Evolutionary conservation across 1,140 invertebrate genomes (phyloP), one percentile per base, ranked within the genome.

Genomic region (Anthonomus grandis): DNA sequence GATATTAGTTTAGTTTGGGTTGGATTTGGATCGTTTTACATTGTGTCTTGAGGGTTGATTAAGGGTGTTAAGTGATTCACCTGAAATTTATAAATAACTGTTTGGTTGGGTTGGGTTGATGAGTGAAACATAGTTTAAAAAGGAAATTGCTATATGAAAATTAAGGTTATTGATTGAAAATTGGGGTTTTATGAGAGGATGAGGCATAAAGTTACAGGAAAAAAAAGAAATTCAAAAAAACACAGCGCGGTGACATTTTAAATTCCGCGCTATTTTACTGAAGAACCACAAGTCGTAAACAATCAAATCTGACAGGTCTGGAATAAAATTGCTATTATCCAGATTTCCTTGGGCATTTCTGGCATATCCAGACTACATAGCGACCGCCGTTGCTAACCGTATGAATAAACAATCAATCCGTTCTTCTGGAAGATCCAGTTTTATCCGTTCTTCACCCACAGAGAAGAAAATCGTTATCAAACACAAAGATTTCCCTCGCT

Each of bases 241-340:
- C n/a, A n/a, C n/a, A n/a, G n/a, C n/a, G n/a, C n/a, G n/a, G n/a
- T n/a, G n/a, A n/a, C n/a, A n/a, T n/a, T 67, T 67, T 67, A 59
- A 69, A 67, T 67, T 69, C 48, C 57, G 65, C 67, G 67, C 64
- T 57, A 54, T 60, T 64, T 57, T 64, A 59, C 51, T 63, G 61
- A 46, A 59, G 54, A 47, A 48, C 38, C 54, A 63, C 39, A 48
- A 58, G 48, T 69, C 62, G 67, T 69, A 69, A 69, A 69, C 67
- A 69, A 69, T 69, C 64, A 66, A 57, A 67, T 61, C 62, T 69
- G 65, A 65, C 67, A 69, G 63, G 25, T n/a, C n/a, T 56, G 62
- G 59, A 54, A 62, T 50, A 55, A 60, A 56, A 49, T n/a, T n/a
- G n/a, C n/a, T n/a, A n/a, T n/a, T n/a, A n/a, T n/a, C n/a, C n/a